Base-by-base conservation (phyloP, 1,140 invertebrate species). In the Pseudomyrmex cubaensis region DNA sequence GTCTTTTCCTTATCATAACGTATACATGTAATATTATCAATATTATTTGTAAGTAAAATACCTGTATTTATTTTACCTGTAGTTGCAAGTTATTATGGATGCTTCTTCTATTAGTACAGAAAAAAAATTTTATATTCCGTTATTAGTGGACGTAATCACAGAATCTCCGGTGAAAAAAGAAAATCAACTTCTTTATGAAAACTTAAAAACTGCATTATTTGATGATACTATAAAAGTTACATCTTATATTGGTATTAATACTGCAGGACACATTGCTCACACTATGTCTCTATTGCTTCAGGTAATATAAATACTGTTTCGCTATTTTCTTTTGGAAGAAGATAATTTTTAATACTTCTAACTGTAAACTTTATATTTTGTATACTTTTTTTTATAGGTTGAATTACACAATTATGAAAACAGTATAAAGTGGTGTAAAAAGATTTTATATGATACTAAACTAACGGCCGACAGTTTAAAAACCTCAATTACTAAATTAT, bases 401-500 rank as follows among this genome's bases (percentile, higher is more conserved):
- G 97, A 98, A 93, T 95, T 96, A 10, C 93, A 95, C 54, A 97
- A 98, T 89, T 98, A 98, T 91, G 94, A 95, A 4, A 95, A 95
- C 88, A 97, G 97, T 0, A 95, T 98, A 1, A 93, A 96, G 63
- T 98, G 97, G 96, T 92, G 98, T 13, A 95, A 96, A 87, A 96
- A 98, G 85, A 92, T 98, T 1, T 92, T 98, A 10, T 97, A 96
- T 87, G 90, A 96, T 2, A 96, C 96, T 15, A 94, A 96, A 82
- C 96, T 98, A 74, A 96, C 95, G 5, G 94, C 95, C 22, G 97
- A 98, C 56, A 95, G 98, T 89, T 91, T 98, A 5, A 96, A 96
- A 90, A 96, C 98, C 12, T 96, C 97, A 73, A 96, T 96, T 3
- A 95, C 96, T 67, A 97, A 98, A 93, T 95, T 97, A 89, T 93